Conservation (phyloP, 2,888 invertebrate species). For the Celastrina argiolus region DNA sequence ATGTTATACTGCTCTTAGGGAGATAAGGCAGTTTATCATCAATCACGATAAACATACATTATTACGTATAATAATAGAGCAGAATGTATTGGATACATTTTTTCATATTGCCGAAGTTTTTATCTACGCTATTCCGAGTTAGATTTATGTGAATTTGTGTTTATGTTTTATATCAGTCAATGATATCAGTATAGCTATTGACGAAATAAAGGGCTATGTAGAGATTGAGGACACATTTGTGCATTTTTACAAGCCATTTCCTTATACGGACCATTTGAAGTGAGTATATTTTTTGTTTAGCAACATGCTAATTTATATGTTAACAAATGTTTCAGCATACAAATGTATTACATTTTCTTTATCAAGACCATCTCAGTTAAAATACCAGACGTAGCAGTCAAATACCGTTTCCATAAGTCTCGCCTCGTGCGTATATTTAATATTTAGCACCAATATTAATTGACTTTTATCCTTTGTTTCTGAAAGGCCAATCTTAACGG, state of each 20-base stretch:
- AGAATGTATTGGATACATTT: background rate
- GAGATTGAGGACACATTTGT: background rate
- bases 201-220: background rate
- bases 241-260: conserved; percentile 4
- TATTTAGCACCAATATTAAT: too few relatives aligned
- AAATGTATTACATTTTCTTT: background rate
- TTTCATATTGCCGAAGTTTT: background rate
- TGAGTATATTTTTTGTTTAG: conserved; percentile 1
- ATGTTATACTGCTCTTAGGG: background rate
- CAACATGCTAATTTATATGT: background rate
- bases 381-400: too few relatives aligned
- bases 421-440: too few relatives aligned
- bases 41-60: background rate
- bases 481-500: too few relatives aligned
- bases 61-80: background rate
- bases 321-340: background rate
- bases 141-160: background rate
- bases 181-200: background rate
- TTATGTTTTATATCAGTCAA: background rate
- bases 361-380: background rate
- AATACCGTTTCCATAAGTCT: too few relatives aligned
- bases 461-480: too few relatives aligned
- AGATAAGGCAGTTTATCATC: background rate
- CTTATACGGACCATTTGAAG: background rate
- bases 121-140: background rate